Evolutionary conservation across 2,797 vertebrate genomes (phyloP).

Genomic region (Molothrus aeneus): DNA sequence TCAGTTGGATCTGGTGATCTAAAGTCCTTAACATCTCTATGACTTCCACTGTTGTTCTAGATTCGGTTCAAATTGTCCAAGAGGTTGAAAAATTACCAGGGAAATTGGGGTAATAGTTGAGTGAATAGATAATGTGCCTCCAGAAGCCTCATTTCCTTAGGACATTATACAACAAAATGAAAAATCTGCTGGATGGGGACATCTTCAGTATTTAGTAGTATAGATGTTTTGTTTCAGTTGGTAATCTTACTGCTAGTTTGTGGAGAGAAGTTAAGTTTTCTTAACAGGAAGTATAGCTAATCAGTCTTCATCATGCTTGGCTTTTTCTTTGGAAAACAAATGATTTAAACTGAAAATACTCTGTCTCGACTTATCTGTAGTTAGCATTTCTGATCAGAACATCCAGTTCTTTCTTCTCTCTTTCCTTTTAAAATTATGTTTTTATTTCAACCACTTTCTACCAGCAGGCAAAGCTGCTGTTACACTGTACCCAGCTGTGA

Average conservation of each 20-base stretch:
- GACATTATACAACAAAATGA: neutral
- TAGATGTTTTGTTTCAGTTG: neutral
- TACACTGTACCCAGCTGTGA: slow-evolving; percentile 70
- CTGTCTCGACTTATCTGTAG: neutral
- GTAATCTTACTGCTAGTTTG: neutral
- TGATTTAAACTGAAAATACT: slow-evolving; percentile 24
- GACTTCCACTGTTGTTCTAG: neutral
- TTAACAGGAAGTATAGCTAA: neutral
- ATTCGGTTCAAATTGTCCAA: neutral
- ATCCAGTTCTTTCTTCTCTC: slow-evolving; percentile 60
- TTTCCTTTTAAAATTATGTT: slow-evolving; percentile 62
- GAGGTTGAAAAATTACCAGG: neutral
- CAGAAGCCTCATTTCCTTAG: neutral
- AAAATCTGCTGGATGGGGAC: neutral
- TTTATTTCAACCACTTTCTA: slow-evolving; percentile 65
- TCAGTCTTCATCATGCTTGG: neutral
- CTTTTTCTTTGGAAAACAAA: slow-evolving; percentile 9
- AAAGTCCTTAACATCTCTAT: neutral
- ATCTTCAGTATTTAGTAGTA: neutral
- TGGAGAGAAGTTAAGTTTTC: neutral
- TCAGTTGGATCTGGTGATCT: neutral
- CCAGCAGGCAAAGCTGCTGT: slow-evolving; percentile 66
- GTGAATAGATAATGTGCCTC: neutral
- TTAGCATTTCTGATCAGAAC: slow-evolving; percentile 62
- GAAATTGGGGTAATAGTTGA: neutral